Evolutionary conservation across 2,888 invertebrate species (phyloP).

Genomic region (Plagodis pulveraria): DNA sequence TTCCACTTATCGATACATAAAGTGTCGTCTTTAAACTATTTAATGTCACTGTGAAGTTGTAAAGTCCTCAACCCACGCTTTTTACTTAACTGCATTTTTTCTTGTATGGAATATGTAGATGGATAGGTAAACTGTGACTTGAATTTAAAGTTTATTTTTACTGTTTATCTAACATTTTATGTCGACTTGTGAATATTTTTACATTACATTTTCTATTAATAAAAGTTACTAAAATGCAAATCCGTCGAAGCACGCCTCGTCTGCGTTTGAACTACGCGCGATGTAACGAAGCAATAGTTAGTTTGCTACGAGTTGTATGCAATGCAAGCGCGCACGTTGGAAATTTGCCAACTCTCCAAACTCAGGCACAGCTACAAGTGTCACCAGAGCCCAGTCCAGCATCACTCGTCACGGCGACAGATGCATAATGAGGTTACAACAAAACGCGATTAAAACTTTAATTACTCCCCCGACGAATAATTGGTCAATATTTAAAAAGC

Average conservation of each 20-base stretch:
- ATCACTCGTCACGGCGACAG: conserved; percentile 56
- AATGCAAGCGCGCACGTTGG: conserved; percentile 54
- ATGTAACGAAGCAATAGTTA: conserved; percentile 39
- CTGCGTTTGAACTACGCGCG: conserved; percentile 29
- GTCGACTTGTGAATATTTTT: conserved; percentile 7
- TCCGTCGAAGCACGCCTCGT: conserved; percentile 39
- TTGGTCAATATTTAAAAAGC: conserved; percentile 34
- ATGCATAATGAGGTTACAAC: conserved; percentile 67
- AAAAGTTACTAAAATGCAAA: conserved; percentile 29
- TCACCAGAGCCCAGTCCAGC: conserved; percentile 64
- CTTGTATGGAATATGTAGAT: no score
- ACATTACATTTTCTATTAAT: conserved; percentile 10
- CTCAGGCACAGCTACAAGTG: conserved; percentile 67
- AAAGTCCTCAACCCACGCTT: conserved; percentile 8
- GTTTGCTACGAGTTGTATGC: conserved; percentile 45
- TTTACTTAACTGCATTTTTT: neutral
- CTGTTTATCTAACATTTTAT: no score
- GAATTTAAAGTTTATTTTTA: no score
- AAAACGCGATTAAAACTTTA: conserved; percentile 60
- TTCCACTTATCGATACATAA: conserved; percentile 16
- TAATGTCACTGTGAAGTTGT: conserved; percentile 3
- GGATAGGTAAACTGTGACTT: no score
- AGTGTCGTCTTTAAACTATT: conserved; percentile 4
- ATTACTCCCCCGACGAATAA: conserved; percentile 46
- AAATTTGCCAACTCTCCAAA: conserved; percentile 63